phyloP scores from a whole-genome alignment of 2,113 vertebrate species.

The Leucopsar rothschildi region DNA sequence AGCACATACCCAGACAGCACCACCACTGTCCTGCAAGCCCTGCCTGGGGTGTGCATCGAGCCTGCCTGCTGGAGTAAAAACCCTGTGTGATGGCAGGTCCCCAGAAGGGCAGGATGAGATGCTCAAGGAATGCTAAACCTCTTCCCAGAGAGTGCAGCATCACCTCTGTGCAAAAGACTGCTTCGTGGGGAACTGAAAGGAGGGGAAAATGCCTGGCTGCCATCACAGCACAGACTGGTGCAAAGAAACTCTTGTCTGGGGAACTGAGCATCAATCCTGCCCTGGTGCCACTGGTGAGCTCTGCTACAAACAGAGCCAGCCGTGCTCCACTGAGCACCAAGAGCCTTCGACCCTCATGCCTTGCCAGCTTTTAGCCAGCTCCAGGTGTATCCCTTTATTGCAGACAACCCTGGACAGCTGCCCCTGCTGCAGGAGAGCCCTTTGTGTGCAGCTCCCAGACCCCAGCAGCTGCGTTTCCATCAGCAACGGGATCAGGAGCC shows the following conservation, averaged over 20 bases:
- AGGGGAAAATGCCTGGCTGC: neutral
- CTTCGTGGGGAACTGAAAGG: neutral
- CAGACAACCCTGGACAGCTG: neutral
- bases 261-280: neutral
- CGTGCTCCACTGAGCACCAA: rapidly evolving
- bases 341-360: rapidly evolving
- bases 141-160: neutral
- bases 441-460: neutral
- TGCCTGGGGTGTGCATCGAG: neutral
- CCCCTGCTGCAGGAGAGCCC: neutral
- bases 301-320: neutral
- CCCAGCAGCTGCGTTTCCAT: rapidly evolving
- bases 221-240: neutral
- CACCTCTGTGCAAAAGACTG: constrained; percentile 9
- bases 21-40: neutral
- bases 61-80: neutral
- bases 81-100: neutral
- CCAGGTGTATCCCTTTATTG: neutral
- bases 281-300: neutral
- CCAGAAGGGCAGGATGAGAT: neutral
- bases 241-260: neutral
- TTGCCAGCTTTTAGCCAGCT: neutral
- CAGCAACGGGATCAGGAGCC: neutral
- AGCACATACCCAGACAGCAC: neutral
- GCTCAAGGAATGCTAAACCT: neutral